Evolutionary conservation across 2,113 vertebrate species (phyloP).

Genomic region (Stictonetta naevosa): DNA sequence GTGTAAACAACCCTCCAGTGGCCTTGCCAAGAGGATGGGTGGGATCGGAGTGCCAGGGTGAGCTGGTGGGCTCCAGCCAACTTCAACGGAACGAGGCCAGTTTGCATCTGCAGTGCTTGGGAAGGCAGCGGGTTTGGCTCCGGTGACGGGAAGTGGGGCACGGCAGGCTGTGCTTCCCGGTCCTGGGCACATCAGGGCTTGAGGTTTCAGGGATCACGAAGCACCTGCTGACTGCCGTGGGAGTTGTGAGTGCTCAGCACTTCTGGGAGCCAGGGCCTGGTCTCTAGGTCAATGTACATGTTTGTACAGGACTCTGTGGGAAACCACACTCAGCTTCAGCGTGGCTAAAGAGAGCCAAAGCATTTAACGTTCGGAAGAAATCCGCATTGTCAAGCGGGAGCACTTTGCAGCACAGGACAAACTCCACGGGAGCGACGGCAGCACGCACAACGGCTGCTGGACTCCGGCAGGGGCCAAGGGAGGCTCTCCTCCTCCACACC

Average conservation of each 20-base stretch:
- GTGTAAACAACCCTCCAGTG: background rate
- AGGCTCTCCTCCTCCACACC: background rate
- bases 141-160: background rate
- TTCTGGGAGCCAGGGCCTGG: background rate
- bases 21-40: background rate
- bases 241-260: background rate
- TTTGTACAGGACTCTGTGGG: background rate
- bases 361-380: background rate
- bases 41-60: background rate
- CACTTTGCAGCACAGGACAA: background rate
- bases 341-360: background rate
- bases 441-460: fast-evolving
- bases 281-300: background rate
- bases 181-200: background rate
- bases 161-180: background rate
- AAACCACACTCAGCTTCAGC: background rate
- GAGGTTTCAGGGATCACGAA: background rate
- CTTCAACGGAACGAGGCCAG: background rate
- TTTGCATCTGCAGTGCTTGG: background rate
- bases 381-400: background rate
- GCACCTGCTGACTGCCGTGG: background rate
- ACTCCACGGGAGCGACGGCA: background rate
- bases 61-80: background rate
- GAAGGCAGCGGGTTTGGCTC: background rate
- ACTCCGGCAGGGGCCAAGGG: background rate